Evolutionary conservation across 2,888 invertebrate genomes (phyloP), one percentile per base, ranked within the genome.

Genomic region (Campopleginae sp.): DNA sequence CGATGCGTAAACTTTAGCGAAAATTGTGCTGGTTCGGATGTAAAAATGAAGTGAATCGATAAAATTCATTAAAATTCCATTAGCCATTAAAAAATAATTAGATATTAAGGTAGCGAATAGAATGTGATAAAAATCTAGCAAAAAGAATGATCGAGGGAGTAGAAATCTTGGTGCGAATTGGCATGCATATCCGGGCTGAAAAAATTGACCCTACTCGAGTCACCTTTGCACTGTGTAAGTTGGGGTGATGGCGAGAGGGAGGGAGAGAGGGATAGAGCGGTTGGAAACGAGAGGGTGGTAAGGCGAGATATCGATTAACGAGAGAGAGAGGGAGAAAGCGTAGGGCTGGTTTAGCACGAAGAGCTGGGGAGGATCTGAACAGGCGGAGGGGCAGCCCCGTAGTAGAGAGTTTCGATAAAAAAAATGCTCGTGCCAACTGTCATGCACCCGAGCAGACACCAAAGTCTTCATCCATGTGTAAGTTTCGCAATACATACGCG

Each of bases 261-360:
- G 54, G 12, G 23, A 23, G 23, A 12, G 54, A n/a, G 48, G n/a
- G 48, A 51, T n/a, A 51, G 48, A 54, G 54, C n/a, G 38, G 38
- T 65, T 38, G 33, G 19, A n/a, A 38, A 19, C 4, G 63, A 23
- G 84, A 79, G 85, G 81, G 82, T 85, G 71, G 76, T 27, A 81
- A 23, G 51, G 58, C 71, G 82, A 76, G 79, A 82, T 82, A 82
- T 85, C 85, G 85, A 85, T 82, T 80, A 78, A 75, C 42, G 27
- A 48, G 19, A 38, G 65, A 38, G 8, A 7, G 38, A 38, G 33
- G n/a, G n/a, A n/a, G n/a, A n/a, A n/a, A n/a, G n/a, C n/a, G 33
- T n/a, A n/a, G 61, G 27, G 61, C 61, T 54, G 58, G 58, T 17
- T 58, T 23, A 8, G 58, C 48, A 48, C 31, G n/a, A 38, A 48